Evolutionary conservation across 2,888 invertebrate species (phyloP).

Genomic region (Ophion ventricosus): DNA sequence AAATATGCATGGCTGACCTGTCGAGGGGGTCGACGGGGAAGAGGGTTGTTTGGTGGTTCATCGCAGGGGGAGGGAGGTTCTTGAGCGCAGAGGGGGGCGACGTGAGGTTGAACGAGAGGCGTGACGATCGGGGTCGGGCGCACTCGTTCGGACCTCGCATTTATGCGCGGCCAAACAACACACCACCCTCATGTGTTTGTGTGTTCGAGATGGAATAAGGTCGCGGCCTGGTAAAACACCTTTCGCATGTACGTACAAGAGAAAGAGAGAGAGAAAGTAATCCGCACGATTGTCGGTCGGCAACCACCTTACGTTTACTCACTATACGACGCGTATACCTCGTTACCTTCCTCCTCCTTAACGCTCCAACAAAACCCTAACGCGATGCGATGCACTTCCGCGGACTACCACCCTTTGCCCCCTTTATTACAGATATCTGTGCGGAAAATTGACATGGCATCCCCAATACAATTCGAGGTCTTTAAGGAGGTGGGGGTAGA

Average conservation of each 20-base stretch:
- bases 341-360: too few species aligned
- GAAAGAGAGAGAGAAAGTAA: constrained; percentile 48
- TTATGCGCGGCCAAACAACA: too few species aligned
- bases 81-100: constrained; percentile 20
- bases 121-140: constrained; percentile 79
- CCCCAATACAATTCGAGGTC: too few species aligned
- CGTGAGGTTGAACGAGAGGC: constrained; percentile 66
- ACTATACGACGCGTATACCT: too few species aligned
- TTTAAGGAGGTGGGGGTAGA: too few species aligned
- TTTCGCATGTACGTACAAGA: constrained; percentile 12
- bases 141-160: constrained; percentile 49
- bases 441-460: too few species aligned
- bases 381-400: too few species aligned
- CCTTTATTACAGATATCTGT: too few species aligned
- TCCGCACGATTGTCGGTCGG: constrained; percentile 59
- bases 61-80: too few species aligned
- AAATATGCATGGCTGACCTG: constrained; percentile 78
- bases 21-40: constrained; percentile 59
- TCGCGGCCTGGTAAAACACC: constrained; percentile 70
- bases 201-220: constrained; percentile 75
- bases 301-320: constrained; percentile 15
- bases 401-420: too few species aligned
- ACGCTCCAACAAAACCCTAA: too few species aligned
- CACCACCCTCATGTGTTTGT: neutral
- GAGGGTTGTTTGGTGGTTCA: constrained; percentile 35